Evolutionary conservation across 2,797 vertebrate genomes (phyloP).

Genomic region (Pipistrellus nathusii): DNA sequence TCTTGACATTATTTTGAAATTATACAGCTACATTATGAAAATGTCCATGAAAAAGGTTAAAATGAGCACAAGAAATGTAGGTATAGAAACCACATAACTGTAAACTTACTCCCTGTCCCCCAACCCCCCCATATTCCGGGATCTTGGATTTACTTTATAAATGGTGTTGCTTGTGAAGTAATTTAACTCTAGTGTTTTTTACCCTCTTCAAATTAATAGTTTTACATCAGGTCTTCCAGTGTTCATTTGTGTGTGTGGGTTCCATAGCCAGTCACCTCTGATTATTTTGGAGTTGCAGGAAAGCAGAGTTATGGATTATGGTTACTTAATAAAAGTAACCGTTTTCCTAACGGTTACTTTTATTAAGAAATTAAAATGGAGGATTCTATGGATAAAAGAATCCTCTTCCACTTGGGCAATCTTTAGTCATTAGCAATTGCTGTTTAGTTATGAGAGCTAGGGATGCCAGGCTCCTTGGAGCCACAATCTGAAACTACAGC

Average conservation of each 20-base stretch:
- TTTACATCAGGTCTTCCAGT: conserved; percentile 51
- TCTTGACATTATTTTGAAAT: conserved; percentile 51
- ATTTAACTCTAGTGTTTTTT: not conserved
- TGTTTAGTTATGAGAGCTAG: conserved; percentile 1
- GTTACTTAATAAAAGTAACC: no score
- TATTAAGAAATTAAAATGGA: conserved; percentile 62
- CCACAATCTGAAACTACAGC: not conserved
- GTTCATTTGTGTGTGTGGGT: conserved; percentile 55
- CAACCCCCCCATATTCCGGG: not conserved
- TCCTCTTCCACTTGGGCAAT: not conserved
- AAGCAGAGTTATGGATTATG: conserved; percentile 62
- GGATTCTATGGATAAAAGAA: conserved; percentile 48
- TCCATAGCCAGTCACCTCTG: conserved; percentile 55
- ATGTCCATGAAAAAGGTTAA: conserved; percentile 49
- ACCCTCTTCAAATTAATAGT: conserved; percentile 58
- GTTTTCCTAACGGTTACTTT: conserved; percentile 67
- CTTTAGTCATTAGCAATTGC: conserved; percentile 64
- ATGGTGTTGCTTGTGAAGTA: conserved; percentile 58
- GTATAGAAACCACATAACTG: not conserved
- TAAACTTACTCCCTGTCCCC: not conserved
- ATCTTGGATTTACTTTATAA: conserved; percentile 38
- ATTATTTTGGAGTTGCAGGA: conserved; percentile 66
- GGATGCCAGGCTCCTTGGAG: not conserved
- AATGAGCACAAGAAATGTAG: conserved; percentile 4
- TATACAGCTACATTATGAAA: conserved; percentile 21